Percentiles rank a stretch among this genome's conserved stretches.
Evolutionary conservation across 2,113 vertebrate genomes (phyloP).

Genomic region (Pedionomus torquatus): DNA sequence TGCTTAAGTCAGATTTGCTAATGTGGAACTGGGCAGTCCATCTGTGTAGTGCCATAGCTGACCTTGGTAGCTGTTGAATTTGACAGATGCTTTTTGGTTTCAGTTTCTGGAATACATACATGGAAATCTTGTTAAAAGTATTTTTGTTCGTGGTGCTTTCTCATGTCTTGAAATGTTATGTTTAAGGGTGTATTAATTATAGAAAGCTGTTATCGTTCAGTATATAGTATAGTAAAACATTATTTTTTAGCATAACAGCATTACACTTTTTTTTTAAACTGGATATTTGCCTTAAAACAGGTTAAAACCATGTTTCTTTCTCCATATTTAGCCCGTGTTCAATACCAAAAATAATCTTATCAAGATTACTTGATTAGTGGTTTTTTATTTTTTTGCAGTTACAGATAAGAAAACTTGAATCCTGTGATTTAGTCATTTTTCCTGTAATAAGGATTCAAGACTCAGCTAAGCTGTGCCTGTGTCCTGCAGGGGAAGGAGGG

Average conservation of each 20-base stretch:
- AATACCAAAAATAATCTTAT: neutral
- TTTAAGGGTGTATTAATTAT: neutral
- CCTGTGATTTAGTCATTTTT: neutral
- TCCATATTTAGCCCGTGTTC: neutral
- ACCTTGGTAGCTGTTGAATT: neutral
- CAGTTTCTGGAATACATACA: neutral
- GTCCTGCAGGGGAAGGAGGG: neutral
- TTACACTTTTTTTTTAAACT: neutral
- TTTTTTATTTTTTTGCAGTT: neutral
- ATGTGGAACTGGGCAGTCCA: neutral
- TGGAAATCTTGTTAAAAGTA: neutral
- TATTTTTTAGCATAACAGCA: neutral
- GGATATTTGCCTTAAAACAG: neutral
- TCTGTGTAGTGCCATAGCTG: neutral
- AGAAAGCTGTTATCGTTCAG: neutral
- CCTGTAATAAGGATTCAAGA: neutral
- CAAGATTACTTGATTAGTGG: neutral
- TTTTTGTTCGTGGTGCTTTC: neutral
- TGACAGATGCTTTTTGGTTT: neutral
- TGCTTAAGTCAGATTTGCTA: neutral
- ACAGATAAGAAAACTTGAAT: neutral
- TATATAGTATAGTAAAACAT: neutral
- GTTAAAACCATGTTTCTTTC: neutral
- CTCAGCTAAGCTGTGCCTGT: neutral
- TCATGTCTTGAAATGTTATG: neutral